Conservation (phyloP, 2,113 vertebrate species). For the Paradoxurus hermaphroditus region DNA sequence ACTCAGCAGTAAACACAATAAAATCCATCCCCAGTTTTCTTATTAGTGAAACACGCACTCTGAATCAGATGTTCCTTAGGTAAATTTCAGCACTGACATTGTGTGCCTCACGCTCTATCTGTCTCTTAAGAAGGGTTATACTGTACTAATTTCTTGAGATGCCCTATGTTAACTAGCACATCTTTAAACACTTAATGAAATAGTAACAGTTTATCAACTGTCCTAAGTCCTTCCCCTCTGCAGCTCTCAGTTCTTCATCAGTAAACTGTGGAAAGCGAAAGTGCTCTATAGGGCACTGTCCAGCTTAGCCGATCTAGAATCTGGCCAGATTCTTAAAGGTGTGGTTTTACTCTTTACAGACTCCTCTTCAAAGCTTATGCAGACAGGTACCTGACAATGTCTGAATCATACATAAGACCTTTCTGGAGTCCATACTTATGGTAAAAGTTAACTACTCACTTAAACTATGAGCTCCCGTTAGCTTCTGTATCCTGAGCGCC, state of each 20-base stretch:
- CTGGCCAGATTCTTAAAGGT: neutral
- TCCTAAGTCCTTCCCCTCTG: neutral
- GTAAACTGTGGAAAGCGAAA: neutral
- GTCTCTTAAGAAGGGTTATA: neutral
- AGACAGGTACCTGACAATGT: neutral
- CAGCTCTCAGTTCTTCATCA: neutral
- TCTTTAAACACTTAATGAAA: slow-evolving; percentile 5
- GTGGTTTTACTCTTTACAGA: neutral
- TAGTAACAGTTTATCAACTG: neutral
- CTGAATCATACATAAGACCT: neutral
- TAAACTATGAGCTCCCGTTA: neutral
- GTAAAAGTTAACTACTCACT: neutral
- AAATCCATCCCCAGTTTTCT: neutral
- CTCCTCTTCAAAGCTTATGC: neutral
- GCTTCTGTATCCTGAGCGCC: neutral
- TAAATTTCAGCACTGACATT: neutral
- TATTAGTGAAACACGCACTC: slow-evolving; percentile 8
- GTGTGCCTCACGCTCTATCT: neutral
- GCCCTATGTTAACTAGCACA: neutral
- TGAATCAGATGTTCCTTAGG: neutral
- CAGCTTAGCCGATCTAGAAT: neutral
- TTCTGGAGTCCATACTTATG: neutral
- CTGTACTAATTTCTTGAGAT: neutral
- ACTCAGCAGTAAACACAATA: slow-evolving; percentile 11
- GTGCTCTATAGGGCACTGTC: neutral